Evolutionary conservation across 1,140 invertebrate species (phyloP), one percentile per base, ranked within the genome.

Genomic region (Zophobas morio): DNA sequence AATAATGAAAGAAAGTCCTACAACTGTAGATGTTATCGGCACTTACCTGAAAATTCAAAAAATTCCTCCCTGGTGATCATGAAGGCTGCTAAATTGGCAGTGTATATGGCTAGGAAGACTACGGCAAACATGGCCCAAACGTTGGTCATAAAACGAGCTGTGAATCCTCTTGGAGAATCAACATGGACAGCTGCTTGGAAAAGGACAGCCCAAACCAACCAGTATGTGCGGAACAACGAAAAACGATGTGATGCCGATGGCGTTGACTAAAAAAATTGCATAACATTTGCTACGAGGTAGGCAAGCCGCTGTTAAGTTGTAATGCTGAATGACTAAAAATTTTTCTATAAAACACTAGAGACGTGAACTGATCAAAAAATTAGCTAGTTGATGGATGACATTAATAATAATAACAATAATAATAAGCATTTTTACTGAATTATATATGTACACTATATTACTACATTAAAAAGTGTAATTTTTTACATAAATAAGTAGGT

Each of bases 171-270:
- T 0, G 98, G 97, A 54, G 96, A 97, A 87, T 99, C 97, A 56
- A 98, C 95, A 84, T 98, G 96, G 3, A 99, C 97, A 51, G 98
- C 96, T 35, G 98, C 98, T 88, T 92, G 86, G 88, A 99, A 99
- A 20, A 99, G 90, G 42, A 99, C 96, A n/a, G 98, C 96, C 98
- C 98, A 99, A n/a, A 99, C 98, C 74, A 99, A 89, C 98, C 98
- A 99, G 85, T 99, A 98, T 0, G 98, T 98, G 71, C 98, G 93
- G 84, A 98, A 98, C 2, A 99, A 88, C 0, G 97, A 99, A 88
- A 99, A 99, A 77, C 96, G 92, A 86, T 95, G 94, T 53, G 93
- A 93, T 1, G 91, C 89, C 1, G 92, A 88, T 78, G 91, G 89
- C 6, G 60, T 20, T 34, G 66, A 34, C 75, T 70, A 40, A 42